Conservation (phyloP, 2,113 vertebrate species). For the Marcusenius ussheri region DNA sequence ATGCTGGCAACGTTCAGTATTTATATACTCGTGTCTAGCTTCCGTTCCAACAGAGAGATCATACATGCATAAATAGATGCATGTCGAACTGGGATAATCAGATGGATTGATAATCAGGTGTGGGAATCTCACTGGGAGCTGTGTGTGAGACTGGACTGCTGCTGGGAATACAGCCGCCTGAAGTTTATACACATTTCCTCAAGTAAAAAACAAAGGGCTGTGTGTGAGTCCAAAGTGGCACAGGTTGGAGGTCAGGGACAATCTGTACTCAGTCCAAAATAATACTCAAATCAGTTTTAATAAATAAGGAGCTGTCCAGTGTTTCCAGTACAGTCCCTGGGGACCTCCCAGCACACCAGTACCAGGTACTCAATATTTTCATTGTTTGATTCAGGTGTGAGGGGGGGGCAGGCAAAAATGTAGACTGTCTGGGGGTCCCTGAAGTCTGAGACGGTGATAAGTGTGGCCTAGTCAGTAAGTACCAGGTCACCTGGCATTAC, state of each 20-base stretch:
- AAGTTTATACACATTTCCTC: too few relatives aligned
- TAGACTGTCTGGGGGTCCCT: too few relatives aligned
- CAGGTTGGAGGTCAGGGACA: not conserved
- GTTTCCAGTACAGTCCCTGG: too few relatives aligned
- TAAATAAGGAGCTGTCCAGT: not conserved
- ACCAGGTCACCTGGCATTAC: not conserved
- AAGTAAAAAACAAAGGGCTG: too few relatives aligned
- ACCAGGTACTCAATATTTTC: not conserved
- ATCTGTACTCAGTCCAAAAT: not conserved
- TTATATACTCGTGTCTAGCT: not conserved
- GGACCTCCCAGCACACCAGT: not conserved
- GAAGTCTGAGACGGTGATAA: not conserved
- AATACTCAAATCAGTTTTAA: not conserved
- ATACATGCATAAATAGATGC: too few relatives aligned
- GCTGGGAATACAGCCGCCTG: too few relatives aligned
- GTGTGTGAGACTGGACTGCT: too few relatives aligned
- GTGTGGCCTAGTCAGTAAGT: not conserved
- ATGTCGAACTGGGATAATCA: too few relatives aligned
- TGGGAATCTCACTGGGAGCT: too few relatives aligned
- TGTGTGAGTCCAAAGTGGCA: too few relatives aligned
- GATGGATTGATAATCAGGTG: too few relatives aligned
- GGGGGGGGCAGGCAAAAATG: too few relatives aligned
- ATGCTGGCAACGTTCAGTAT: not conserved
- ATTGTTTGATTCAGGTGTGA: not conserved
- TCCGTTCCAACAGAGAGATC: not conserved